A percentile compares a stretch with the other conserved stretches of the same genome.
phyloP scores from a whole-genome alignment of 2,113 vertebrate genomes.

The Forbesichthys papilliferus region DNA sequence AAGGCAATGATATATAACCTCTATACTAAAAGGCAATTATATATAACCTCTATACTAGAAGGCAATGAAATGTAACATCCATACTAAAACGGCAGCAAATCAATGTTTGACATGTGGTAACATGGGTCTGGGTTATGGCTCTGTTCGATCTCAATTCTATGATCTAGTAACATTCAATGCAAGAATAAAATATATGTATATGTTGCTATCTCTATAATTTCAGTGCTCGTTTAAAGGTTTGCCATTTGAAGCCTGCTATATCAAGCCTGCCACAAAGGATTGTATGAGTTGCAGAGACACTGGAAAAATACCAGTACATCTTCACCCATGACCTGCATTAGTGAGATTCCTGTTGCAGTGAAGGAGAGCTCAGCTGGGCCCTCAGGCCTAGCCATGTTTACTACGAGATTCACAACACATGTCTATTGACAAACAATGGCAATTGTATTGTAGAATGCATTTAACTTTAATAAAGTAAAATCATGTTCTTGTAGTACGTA shows the following conservation, averaged over 20 bases:
- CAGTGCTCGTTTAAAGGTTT: too few relatives aligned
- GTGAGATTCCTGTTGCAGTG: conserved; percentile 55
- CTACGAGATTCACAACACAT: background rate
- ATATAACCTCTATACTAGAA: background rate
- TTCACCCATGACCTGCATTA: conserved; percentile 71
- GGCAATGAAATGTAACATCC: background rate
- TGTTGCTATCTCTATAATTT: too few relatives aligned
- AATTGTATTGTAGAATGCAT: background rate
- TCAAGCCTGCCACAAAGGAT: conserved; percentile 40
- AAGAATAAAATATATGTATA: background rate
- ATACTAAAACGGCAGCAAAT: too few relatives aligned
- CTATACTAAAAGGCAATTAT: background rate
- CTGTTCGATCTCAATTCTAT: too few relatives aligned
- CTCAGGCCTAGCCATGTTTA: conserved; percentile 35
- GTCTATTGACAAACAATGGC: background rate
- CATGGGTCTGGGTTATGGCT: too few relatives aligned
- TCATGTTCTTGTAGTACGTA: background rate
- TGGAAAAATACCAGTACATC: conserved; percentile 73
- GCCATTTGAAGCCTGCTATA: conserved; percentile 30
- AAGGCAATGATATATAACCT: background rate
- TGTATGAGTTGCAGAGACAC: conserved; percentile 49
- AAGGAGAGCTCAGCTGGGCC: conserved; percentile 50
- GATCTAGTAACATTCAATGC: too few relatives aligned
- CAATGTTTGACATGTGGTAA: too few relatives aligned
- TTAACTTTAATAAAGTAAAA: background rate